phyloP scores from a whole-genome alignment of 2,888 invertebrate genomes.

The Thecophora atra region DNA sequence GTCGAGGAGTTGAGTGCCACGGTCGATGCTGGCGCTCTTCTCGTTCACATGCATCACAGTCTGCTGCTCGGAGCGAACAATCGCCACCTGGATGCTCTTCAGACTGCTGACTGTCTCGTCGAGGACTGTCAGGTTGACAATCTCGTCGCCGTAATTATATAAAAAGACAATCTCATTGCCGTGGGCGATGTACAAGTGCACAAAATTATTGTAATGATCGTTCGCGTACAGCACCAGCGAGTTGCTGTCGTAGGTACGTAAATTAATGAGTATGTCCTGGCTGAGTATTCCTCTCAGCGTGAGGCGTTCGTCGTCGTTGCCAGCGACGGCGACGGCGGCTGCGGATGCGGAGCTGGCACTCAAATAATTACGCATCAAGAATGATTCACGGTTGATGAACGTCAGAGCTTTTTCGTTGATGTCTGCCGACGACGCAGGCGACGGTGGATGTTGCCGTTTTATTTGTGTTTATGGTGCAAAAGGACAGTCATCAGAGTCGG shows the following conservation, averaged over 20 bases:
- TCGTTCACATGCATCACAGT: slow-evolving; percentile 87
- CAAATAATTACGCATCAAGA: slow-evolving; percentile 82
- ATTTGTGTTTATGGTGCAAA: background rate
- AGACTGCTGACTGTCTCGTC: slow-evolving; percentile 81
- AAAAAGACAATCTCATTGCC: slow-evolving; percentile 83
- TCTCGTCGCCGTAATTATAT: slow-evolving; percentile 84
- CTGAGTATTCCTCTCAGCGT: slow-evolving; percentile 78
- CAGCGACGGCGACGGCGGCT: slow-evolving; percentile 65
- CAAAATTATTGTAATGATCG: slow-evolving; percentile 92
- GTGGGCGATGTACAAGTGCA: slow-evolving; percentile 85
- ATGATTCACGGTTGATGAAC: slow-evolving; percentile 83
- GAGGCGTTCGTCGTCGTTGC: slow-evolving; percentile 64
- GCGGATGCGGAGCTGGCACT: slow-evolving; percentile 69
- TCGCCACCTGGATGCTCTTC: slow-evolving; percentile 88
- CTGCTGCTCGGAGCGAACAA: slow-evolving; percentile 75
- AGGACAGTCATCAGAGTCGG: background rate
- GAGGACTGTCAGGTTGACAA: slow-evolving; percentile 80
- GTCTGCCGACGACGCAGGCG: slow-evolving; percentile 69
- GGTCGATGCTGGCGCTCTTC: slow-evolving; percentile 75
- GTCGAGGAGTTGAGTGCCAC: slow-evolving; percentile 75
- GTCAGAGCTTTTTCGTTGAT: slow-evolving; percentile 90
- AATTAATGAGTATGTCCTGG: slow-evolving; percentile 85
- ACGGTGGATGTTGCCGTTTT: background rate
- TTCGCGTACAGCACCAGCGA: slow-evolving; percentile 89
- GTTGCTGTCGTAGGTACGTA: slow-evolving; percentile 85